Evolutionary conservation across 2,888 invertebrate species (phyloP).

Genomic region (Vesta saturnalis): DNA sequence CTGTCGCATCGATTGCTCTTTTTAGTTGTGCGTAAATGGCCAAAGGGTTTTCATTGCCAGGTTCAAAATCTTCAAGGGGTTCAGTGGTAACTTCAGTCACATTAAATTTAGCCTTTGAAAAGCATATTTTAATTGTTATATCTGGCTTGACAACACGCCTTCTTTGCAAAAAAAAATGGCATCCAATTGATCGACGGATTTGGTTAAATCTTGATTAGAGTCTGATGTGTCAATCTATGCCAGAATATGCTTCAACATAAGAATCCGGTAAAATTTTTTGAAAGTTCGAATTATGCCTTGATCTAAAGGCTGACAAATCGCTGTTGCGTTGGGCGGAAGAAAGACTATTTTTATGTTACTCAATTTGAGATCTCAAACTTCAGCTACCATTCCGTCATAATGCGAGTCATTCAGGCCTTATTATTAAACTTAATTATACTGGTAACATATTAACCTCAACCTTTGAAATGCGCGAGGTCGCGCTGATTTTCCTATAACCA

Average conservation of each 20-base stretch:
- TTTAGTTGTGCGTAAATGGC: neutral
- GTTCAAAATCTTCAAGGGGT: neutral
- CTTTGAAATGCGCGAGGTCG: conserved; percentile 10
- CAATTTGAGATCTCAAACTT: neutral
- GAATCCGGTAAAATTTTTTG: neutral
- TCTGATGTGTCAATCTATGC: neutral
- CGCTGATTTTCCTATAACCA: conserved; percentile 15
- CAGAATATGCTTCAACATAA: neutral
- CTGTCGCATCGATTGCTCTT: neutral
- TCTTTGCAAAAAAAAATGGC: neutral
- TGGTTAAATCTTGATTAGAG: neutral
- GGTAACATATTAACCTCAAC: neutral
- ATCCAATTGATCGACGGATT: neutral
- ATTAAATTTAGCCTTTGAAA: neutral
- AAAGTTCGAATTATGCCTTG: neutral
- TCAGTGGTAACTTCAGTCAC: neutral
- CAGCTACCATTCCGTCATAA: no score
- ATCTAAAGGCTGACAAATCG: neutral
- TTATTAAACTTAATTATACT: neutral
- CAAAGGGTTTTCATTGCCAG: neutral
- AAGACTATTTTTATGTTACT: neutral
- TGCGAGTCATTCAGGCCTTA: neutral
- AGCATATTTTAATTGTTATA: neutral
- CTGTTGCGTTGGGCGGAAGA: neutral
- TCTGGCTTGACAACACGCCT: neutral